Evolutionary conservation across 2,797 vertebrate genomes (phyloP).

Genomic region (Cyprinella venusta): DNA sequence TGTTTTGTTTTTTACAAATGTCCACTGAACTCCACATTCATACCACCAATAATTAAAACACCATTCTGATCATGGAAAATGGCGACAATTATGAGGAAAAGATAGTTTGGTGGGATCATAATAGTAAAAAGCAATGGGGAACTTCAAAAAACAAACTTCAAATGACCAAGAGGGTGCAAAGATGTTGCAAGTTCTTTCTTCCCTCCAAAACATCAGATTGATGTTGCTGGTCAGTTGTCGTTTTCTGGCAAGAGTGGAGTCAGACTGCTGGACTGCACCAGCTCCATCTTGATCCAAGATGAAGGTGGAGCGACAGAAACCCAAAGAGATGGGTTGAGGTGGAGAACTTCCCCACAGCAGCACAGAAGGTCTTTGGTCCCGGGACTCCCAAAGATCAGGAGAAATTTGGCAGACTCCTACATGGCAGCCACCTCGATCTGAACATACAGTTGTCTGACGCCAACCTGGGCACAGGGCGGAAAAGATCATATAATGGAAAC

Average conservation of each 20-base stretch:
- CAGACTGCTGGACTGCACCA: conserved; percentile 51
- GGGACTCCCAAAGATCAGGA: conserved; percentile 61
- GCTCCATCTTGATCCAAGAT: conserved; percentile 60
- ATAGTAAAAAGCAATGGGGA: conserved; percentile 36
- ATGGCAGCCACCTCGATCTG: conserved; percentile 93
- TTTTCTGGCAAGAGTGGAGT: conserved; percentile 53
- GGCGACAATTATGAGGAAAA: conserved; percentile 29
- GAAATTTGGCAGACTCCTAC: conserved; percentile 70
- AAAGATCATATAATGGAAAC: conserved; percentile 10
- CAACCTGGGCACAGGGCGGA: conserved; percentile 77
- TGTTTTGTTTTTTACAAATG: conserved; percentile 61
- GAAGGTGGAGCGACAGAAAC: conserved; percentile 44
- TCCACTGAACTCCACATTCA: conserved; percentile 69
- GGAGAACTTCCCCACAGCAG: conserved; percentile 67
- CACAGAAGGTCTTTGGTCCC: conserved; percentile 84
- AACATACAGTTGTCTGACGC: conserved; percentile 93
- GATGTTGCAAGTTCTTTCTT: conserved; percentile 49
- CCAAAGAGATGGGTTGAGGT: conserved; percentile 51
- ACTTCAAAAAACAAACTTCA: conserved; percentile 22
- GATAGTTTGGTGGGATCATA: conserved; percentile 28
- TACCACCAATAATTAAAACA: conserved; percentile 43
- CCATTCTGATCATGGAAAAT: conserved; percentile 33
- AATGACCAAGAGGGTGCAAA: conserved; percentile 16
- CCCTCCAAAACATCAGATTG: conserved; percentile 40
- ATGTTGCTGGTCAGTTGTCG: conserved; percentile 49